Evolutionary conservation across 2,113 vertebrate genomes (phyloP).

Genomic region (Regulus satrapa): DNA sequence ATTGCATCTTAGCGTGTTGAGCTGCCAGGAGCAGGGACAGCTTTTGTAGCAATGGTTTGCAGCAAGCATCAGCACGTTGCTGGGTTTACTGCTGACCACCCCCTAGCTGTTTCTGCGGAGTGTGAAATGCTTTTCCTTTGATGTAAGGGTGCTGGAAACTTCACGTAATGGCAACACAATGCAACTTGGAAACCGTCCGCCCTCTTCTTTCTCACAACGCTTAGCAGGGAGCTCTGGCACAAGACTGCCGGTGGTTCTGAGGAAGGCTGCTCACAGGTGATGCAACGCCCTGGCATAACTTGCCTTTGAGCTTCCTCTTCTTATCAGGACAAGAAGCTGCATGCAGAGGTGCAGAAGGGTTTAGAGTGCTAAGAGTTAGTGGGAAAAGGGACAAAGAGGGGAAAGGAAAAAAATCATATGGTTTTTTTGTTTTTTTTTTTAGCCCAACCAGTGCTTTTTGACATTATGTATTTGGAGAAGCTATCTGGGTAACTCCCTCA

Average conservation of each 20-base stretch:
- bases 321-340: neutral
- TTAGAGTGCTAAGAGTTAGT: neutral
- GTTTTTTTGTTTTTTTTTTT: neutral
- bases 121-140: neutral
- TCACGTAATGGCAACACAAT: neutral
- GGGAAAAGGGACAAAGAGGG: neutral
- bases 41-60: neutral
- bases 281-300: neutral
- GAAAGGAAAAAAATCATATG: fast-evolving
- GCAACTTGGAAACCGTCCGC: neutral
- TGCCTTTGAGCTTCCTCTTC: neutral
- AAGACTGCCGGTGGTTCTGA: neutral
- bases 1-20: neutral
- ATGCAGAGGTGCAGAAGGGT: neutral
- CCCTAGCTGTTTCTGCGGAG: neutral
- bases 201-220: neutral
- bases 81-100: neutral
- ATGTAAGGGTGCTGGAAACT: neutral
- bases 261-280: neutral
- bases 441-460: neutral
- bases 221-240: neutral
- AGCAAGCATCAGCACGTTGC: neutral
- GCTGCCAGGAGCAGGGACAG: neutral
- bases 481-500: neutral
- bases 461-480: neutral